phyloP scores from a whole-genome alignment of 2,888 invertebrate species.

The Lucinisca nassula region DNA sequence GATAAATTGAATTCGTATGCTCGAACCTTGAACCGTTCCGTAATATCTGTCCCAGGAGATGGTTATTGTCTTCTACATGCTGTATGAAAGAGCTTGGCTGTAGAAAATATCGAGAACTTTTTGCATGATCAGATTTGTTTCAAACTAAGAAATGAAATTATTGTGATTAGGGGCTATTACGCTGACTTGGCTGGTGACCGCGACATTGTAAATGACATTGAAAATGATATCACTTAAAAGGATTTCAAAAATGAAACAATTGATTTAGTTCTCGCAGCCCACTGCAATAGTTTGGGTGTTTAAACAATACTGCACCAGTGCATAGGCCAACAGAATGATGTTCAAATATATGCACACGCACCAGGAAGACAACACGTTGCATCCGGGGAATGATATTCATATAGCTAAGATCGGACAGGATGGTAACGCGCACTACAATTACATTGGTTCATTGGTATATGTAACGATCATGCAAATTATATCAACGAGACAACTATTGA shows the following conservation, averaged over 20 bases:
- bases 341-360: neutral
- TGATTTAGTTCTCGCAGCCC: constrained; percentile 35
- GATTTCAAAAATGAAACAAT: constrained; percentile 29
- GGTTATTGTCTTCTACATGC: neutral
- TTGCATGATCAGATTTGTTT: constrained; percentile 20
- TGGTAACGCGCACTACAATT: constrained; percentile 20
- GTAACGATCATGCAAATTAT: too few species aligned
- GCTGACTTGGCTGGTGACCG: constrained; percentile 5
- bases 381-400: neutral
- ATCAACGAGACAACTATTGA: too few species aligned
- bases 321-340: neutral
- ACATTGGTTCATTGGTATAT: neutral
- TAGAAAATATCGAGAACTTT: constrained; percentile 20
- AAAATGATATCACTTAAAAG: constrained; percentile 21
- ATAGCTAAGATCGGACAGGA: neutral
- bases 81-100: constrained; percentile 9
- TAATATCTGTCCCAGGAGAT: neutral
- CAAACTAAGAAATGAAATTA: constrained; percentile 22
- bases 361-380: constrained; percentile 3
- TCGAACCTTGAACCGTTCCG: neutral
- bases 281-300: constrained; percentile 7
- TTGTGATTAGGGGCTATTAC: constrained; percentile 6
- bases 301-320: constrained; percentile 7
- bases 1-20: neutral
- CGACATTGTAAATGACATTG: constrained; percentile 1